Evolutionary conservation across 2,797 vertebrate genomes (phyloP), one percentile per base, ranked within the genome.

Genomic region (Mus spretus): DNA sequence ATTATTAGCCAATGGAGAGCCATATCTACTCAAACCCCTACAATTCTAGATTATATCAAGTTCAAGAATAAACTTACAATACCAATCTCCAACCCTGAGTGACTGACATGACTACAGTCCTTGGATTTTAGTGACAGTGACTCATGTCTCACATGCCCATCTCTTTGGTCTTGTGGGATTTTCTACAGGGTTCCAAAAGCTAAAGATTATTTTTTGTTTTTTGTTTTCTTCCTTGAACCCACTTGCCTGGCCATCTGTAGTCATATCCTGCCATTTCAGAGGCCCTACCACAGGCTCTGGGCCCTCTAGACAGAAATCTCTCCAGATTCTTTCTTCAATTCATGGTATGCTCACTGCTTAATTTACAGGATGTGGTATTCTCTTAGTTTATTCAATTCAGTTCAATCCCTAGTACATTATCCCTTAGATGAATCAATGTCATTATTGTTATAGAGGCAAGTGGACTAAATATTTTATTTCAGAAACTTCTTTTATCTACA

Each of bases 381-480:
- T 31, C 44, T 74, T 65, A 26, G 20, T 55, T 83, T 80, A 88
- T 31, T n/a, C 28, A 13, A 10, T 88, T 90, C n/a, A n/a, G n/a
- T n/a, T n/a, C 65, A 65, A 93, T 95, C 81, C 63, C 87, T 22
- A 26, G 17, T 86, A 89, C 12, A 55, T 44, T 28, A n/a, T 13
- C 14, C 12, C 22, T 86, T 77, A 31, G 5, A 1, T 40, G 19
- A 80, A 6, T 65, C 84, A 55, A 5, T 50, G 44, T 47, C 40
- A 26, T 72, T 75, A 26, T 8, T 87, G 44, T 40, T 40, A 1
- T 26, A 3, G 20, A 72, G 47, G 13, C 81, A 94, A 81, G 81
- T 67, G 24, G 22, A 53, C 77, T 44, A 99, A 96, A 99, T 99
- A 34, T 6, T 57, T 91, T 79, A 70, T 47, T 87, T 94, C 4